Percentiles rank a stretch among this genome's conserved stretches.
These are phyloP conservation scores for Andricus curvator DNA, from an alignment of 2,888 invertebrate species.

Conservation along the genomic window DNA sequence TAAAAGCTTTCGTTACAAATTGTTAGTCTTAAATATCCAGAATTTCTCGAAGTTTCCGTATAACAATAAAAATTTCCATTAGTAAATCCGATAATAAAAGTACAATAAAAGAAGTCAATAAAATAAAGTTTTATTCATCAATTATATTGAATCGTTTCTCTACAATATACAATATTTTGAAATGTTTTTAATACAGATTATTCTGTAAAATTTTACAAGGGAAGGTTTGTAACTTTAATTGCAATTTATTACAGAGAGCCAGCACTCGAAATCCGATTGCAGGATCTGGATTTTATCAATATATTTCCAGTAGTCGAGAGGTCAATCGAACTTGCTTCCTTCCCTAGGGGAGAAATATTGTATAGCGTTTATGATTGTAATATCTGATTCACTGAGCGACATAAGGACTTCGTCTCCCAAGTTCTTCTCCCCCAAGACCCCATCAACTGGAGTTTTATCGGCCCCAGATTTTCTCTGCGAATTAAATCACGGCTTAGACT, in stretches of 20 bases:
- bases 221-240: slow-evolving; percentile 10
- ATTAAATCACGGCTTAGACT: slow-evolving; percentile 20
- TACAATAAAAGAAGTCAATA: too few relatives aligned
- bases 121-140: too few relatives aligned
- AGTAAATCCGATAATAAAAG: too few relatives aligned
- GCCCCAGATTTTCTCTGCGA: slow-evolving; percentile 13
- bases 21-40: neutral
- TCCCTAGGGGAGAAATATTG: slow-evolving; percentile 5
- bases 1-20: slow-evolving; percentile 1
- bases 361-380: slow-evolving; percentile 33
- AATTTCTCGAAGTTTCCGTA: neutral
- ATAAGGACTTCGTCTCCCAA: slow-evolving; percentile 16
- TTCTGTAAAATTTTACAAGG: neutral
- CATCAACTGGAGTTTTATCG: slow-evolving; percentile 29
- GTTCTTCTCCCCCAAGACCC: neutral
- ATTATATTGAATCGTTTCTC: too few relatives aligned
- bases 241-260: slow-evolving; percentile 1
- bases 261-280: slow-evolving; percentile 11
- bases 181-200: neutral
- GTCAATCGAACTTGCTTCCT: slow-evolving; percentile 14
- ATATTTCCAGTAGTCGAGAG: slow-evolving; percentile 25
- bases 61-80: too few relatives aligned
- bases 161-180: neutral
- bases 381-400: slow-evolving; percentile 17
- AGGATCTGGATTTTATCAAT: slow-evolving; percentile 18